Percentiles rank a stretch among this genome's conserved stretches.
Conservation (phyloP, 2,113 vertebrate species). For the Galbula dea region DNA sequence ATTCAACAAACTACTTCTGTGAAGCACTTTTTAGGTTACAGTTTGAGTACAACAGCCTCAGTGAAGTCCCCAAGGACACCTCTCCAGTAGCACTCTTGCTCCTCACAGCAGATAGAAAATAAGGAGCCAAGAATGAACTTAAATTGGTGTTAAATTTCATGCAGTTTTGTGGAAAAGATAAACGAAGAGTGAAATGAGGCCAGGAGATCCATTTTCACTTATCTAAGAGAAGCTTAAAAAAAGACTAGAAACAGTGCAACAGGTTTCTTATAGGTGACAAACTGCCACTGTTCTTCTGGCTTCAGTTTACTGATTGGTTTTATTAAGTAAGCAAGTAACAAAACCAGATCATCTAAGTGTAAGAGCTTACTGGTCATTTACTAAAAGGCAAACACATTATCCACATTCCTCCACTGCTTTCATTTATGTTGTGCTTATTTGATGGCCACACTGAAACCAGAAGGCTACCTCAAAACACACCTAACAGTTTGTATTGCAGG, state of each 20-base stretch:
- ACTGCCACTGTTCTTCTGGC: not conserved
- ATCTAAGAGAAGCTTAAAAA: not conserved
- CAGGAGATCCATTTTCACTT: not conserved
- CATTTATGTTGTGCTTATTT: not conserved
- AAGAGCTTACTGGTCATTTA: not conserved
- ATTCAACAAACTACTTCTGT: not conserved
- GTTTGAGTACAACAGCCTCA: not conserved
- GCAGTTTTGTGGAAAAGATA: not conserved
- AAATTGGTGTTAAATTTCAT: not conserved
- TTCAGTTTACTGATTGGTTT: not conserved
- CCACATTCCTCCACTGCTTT: not conserved
- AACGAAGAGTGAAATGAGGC: not conserved
- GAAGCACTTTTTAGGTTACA: not conserved
- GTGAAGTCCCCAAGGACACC: not conserved
- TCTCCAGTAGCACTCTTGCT: not conserved
- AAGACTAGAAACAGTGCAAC: not conserved
- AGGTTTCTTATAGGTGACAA: not conserved
- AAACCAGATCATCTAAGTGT: not conserved
- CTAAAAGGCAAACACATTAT: slow-evolving; percentile 25
- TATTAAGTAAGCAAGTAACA: not conserved
- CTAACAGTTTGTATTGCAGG: not conserved
- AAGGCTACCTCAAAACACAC: not conserved
- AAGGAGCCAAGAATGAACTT: not conserved
- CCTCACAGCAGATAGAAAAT: not conserved
- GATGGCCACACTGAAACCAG: not conserved